phyloP scores from a whole-genome alignment of 2,113 vertebrate species.

The Alexandromys fortis region DNA sequence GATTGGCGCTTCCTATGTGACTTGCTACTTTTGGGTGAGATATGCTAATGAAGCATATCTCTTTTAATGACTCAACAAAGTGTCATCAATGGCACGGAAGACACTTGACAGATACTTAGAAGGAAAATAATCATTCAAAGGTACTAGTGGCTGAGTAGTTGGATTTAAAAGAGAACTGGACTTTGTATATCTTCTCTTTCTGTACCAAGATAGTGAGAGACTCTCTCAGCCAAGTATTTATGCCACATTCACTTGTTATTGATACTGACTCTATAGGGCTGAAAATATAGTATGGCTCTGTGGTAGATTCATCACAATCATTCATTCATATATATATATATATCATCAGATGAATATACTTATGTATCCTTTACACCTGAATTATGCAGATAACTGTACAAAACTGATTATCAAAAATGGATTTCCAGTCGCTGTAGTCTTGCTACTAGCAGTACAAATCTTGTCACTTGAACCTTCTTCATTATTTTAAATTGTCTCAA shows the following conservation, averaged over 20 bases:
- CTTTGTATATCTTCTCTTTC: neutral
- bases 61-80: neutral
- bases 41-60: neutral
- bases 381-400: neutral
- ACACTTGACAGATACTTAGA: neutral
- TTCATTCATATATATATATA: neutral
- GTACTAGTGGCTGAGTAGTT: neutral
- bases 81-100: neutral
- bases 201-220: neutral
- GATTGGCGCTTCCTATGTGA: fast-evolving
- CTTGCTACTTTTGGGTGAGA: neutral
- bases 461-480: neutral
- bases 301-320: no score
- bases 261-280: no score
- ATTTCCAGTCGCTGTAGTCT: neutral
- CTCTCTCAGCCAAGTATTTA: neutral
- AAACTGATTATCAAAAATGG: neutral
- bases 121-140: neutral
- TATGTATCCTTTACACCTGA: no score
- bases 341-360: neutral
- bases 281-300: neutral
- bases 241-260: neutral
- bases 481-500: neutral
- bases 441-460: neutral
- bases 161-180: neutral